Evolutionary conservation across 2,888 invertebrate species (phyloP).

Genomic region (Ectobius pallidus): DNA sequence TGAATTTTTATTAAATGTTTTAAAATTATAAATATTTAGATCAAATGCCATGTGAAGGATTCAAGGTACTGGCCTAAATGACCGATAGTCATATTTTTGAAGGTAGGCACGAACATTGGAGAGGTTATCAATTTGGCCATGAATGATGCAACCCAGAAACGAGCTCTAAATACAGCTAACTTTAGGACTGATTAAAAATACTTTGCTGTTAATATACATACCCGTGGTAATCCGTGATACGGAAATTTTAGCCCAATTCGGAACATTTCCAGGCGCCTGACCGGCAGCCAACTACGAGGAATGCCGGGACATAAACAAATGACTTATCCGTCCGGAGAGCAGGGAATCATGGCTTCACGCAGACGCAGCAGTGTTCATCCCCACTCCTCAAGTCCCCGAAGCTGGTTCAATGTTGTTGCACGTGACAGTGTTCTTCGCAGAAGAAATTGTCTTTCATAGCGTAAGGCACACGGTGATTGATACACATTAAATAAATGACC

Average conservation of each 20-base stretch:
- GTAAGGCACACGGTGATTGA: too few species aligned
- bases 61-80: neutral
- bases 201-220: constrained; percentile 48
- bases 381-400: too few species aligned
- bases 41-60: neutral
- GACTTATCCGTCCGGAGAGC: neutral
- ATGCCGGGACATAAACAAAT: constrained; percentile 45
- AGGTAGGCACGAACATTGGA: neutral
- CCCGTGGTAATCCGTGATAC: constrained; percentile 53
- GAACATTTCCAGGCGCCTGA: constrained; percentile 54
- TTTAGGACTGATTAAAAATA: neutral
- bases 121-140: neutral
- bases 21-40: too few species aligned
- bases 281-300: constrained; percentile 51
- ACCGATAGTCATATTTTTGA: constrained; percentile 1
- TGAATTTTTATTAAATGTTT: too few species aligned
- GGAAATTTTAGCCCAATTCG: constrained; percentile 56
- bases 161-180: neutral
- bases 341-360: too few species aligned
- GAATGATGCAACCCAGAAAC: neutral
- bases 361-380: too few species aligned
- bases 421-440: too few species aligned
- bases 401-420: too few species aligned
- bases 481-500: too few species aligned
- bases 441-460: too few species aligned